Evolutionary conservation across 2,797 vertebrate species (phyloP), one percentile per base, ranked within the genome.

Genomic region (Poeciliopsis turneri): DNA sequence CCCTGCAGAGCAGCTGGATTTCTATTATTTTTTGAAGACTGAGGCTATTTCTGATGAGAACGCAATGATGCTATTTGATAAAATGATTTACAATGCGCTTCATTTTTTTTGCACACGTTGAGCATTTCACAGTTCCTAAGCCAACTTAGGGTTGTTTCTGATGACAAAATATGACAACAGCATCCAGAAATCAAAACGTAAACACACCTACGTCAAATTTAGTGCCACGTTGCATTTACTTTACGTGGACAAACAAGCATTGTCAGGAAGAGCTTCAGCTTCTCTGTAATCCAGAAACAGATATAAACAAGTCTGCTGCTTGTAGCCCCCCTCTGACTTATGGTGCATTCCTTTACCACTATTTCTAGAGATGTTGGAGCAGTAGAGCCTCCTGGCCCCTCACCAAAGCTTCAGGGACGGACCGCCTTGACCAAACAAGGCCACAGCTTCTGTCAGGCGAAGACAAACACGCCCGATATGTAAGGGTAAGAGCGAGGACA

Each of bases 391-490:
- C 81, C 82, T 88, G 82, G 93, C 91, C 80, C 79, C 89, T 91
- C 84, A 92, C 84, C 87, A 92, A 91, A 92, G 90, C 93, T 91
- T 86, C 84, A 81, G 87, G 92, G 92, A 95, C 92, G 88, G 76
- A 90, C 88, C 15, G 91, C 79, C 88, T 89, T 96, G 93, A 95
- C 95, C 95, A 96, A 96, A 96, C 92, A 96, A 95, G 94, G 95
- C 83, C 91, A 94, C 89, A 82, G 89, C 91, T 93, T 87, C 91
- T 94, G 83, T 92, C 92, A 92, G 92, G 91, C 88, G 86, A 94
- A 91, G 88, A 93, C 94, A 95, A 96, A 95, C 93, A 95, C 81
- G 81, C 69, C 78, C 80, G 25, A 80, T 70, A 7, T 23, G 49
- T 51, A 51, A 51, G 83, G 82, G 74, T 82, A 84, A 39, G 57